These are phyloP conservation scores for Lepisosteus osseus DNA, from an alignment of 2,113 vertebrate genomes.

Conservation along the genomic window DNA sequence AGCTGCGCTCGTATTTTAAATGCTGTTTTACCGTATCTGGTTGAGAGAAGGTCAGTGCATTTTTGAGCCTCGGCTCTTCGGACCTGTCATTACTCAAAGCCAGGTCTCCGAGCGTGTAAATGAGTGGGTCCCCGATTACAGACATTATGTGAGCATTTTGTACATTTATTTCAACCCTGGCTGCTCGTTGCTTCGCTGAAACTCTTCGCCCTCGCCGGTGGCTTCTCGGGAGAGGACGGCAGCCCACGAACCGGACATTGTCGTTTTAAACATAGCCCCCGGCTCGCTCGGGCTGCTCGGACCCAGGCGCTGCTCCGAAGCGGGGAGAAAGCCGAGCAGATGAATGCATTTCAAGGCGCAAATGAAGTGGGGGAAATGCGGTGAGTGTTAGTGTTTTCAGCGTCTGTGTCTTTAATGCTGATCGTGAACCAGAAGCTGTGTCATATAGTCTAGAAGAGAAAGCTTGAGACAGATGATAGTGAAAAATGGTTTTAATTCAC, in stretches of 20 bases:
- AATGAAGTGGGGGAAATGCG: constrained; percentile 33
- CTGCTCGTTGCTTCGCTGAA: constrained; percentile 16
- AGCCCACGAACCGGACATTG: constrained; percentile 44
- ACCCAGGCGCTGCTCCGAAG: constrained; percentile 44
- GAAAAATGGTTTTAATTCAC: no score
- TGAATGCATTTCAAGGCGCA: constrained; percentile 51
- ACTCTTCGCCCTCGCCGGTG: constrained; percentile 23
- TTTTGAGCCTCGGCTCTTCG: no score
- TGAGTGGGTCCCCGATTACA: no score
- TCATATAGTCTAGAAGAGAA: no score
- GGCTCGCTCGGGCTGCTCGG: constrained; percentile 46
- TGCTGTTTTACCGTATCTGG: no score
- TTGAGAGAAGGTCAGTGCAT: no score
- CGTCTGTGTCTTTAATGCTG: no score
- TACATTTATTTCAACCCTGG: constrained; percentile 11
- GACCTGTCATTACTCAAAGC: no score
- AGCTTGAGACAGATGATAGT: no score
- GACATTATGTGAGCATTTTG: background rate
- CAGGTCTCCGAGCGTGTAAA: no score
- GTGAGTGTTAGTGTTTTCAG: constrained; percentile 52
- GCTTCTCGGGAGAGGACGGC: constrained; percentile 40
- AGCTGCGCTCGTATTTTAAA: no score
- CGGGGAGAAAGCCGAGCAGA: constrained; percentile 44
- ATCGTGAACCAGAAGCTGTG: no score
- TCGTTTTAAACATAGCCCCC: constrained; percentile 45